phyloP scores from a whole-genome alignment of 2,797 vertebrate genomes.

The Cebuella pygmaea region DNA sequence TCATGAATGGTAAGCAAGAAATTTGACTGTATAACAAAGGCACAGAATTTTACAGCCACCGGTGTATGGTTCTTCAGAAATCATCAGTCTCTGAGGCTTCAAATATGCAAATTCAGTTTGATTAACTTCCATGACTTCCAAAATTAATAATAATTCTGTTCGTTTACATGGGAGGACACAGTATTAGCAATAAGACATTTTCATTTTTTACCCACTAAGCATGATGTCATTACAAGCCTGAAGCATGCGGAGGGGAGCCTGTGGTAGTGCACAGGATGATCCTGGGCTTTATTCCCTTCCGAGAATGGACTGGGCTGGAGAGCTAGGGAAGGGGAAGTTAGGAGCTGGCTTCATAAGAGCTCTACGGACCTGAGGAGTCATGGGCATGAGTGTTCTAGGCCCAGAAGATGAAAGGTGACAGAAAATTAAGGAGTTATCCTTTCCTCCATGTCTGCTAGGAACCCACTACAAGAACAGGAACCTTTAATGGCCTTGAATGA shows the following conservation, averaged over 20 bases:
- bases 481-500: neutral
- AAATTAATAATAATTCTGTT: neutral
- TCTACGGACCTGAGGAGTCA: neutral
- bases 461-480: neutral
- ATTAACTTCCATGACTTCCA: neutral
- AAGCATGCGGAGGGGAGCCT: neutral
- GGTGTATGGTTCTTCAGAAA: neutral
- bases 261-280: neutral
- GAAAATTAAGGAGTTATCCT: neutral
- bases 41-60: neutral
- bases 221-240: neutral
- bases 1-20: neutral
- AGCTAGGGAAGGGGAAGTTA: too few relatives aligned
- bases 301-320: rapidly evolving
- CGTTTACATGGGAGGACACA: too few relatives aligned
- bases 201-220: neutral
- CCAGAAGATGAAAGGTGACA: neutral
- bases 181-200: neutral
- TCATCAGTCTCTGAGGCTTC: neutral
- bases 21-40: neutral
- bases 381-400: neutral
- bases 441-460: neutral
- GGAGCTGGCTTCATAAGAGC: neutral
- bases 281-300: neutral
- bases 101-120: neutral